Conservation (phyloP, 2,113 vertebrate species). For the Natator depressus region DNA sequence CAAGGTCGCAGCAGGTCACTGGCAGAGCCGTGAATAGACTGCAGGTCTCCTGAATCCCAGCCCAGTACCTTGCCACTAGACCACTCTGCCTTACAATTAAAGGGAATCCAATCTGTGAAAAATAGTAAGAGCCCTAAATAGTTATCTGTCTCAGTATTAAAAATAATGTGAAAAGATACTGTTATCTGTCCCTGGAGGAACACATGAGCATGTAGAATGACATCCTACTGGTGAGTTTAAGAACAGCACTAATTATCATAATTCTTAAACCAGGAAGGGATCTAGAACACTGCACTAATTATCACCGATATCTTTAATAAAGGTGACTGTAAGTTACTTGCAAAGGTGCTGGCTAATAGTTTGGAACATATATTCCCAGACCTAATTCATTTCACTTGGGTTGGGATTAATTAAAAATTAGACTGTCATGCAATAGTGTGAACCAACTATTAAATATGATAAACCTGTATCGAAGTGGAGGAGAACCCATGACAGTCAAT, state of each 20-base stretch:
- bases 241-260: conserved; percentile 67
- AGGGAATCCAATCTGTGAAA: conserved; percentile 13
- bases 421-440: conserved; percentile 57
- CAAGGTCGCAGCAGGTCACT: not conserved
- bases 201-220: conserved; percentile 31
- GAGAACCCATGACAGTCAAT: conserved; percentile 10
- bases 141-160: conserved; percentile 66
- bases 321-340: conserved; percentile 76
- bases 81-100: not conserved
- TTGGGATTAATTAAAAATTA: conserved; percentile 76
- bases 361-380: conserved; percentile 77
- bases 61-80: not conserved
- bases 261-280: conserved; percentile 71
- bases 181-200: conserved; percentile 54
- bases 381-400: conserved; percentile 76
- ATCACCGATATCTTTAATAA: conserved; percentile 78
- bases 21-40: not conserved
- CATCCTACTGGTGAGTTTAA: conserved; percentile 45
- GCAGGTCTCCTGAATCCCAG: not conserved
- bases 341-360: conserved; percentile 79
- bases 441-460: conserved; percentile 59
- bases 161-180: conserved; percentile 68
- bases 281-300: conserved; percentile 76
- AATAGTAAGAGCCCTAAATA: conserved; percentile 11
- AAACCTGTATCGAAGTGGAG: conserved; percentile 60